Conservation (phyloP, 2,797 vertebrate genomes). For the Chaetophractus vellerosus region DNA sequence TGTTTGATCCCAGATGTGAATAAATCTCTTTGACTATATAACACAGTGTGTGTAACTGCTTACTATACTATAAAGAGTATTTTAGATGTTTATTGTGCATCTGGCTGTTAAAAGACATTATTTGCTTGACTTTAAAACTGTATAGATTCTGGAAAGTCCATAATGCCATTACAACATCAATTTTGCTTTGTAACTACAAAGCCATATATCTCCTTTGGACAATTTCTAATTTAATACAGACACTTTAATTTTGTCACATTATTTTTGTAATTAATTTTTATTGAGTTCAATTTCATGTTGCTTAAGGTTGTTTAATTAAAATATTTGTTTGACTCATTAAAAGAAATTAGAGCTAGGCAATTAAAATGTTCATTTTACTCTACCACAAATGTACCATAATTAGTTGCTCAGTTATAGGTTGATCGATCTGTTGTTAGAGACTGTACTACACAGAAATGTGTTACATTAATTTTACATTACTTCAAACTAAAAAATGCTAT, state of each 20-base stretch:
- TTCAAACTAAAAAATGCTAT: neutral
- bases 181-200: conserved; percentile 71
- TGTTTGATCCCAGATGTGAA: neutral
- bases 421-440: conserved; percentile 6
- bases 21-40: neutral
- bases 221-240: conserved; percentile 73
- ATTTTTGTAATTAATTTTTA: conserved; percentile 82
- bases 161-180: conserved; percentile 4
- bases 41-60: neutral
- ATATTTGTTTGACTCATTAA: conserved; percentile 80
- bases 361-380: conserved; percentile 74
- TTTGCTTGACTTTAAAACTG: conserved; percentile 3
- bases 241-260: conserved; percentile 75
- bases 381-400: conserved; percentile 68
- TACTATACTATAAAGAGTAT: neutral
- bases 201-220: conserved; percentile 55
- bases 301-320: conserved; percentile 80
- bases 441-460: neutral
- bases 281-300: conserved; percentile 72
- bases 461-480: conserved; percentile 31
- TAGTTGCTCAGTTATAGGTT: conserved; percentile 20
- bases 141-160: neutral
- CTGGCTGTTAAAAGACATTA: neutral
- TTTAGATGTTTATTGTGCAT: conserved; percentile 1
- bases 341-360: conserved; percentile 68